Percentiles rank a stretch among this genome's conserved stretches.
phyloP scores from a whole-genome alignment of 2,797 vertebrate species.

The Dryobates pubescens region DNA sequence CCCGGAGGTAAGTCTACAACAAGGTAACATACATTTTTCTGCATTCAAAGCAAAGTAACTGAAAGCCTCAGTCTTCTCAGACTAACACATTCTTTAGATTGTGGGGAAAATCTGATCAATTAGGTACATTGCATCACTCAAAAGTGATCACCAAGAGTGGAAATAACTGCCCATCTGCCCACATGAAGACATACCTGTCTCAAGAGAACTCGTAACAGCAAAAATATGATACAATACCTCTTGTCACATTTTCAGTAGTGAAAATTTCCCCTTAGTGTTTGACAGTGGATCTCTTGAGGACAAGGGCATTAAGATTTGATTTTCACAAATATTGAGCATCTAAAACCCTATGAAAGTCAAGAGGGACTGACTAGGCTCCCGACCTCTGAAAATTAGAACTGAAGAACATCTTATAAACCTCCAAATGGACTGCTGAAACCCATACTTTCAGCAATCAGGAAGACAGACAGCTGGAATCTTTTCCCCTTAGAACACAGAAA shows the following conservation, averaged over 20 bases:
- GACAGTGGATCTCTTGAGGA: neutral
- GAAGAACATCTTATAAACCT: neutral
- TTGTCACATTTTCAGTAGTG: neutral
- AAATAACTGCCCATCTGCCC: neutral
- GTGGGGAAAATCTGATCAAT: neutral
- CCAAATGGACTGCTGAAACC: neutral
- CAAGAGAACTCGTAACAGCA: neutral
- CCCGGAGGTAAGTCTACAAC: neutral
- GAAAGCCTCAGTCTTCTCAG: constrained; percentile 19
- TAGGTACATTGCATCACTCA: neutral
- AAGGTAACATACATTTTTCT: neutral
- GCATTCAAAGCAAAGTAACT: constrained; percentile 3
- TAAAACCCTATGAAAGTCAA: neutral
- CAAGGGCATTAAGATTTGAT: neutral
- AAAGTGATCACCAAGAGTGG: neutral
- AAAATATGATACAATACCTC: neutral
- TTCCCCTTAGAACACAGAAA: neutral
- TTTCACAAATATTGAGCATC: neutral
- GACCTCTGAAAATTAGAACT: neutral
- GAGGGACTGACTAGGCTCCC: neutral
- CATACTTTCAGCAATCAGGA: neutral
- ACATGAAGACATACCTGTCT: neutral
- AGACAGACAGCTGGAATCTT: neutral
- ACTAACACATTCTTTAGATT: neutral
- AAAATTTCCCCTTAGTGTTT: neutral